Evolutionary conservation across 2,888 invertebrate species (phyloP).

Genomic region (Lissocephala sabroskyi): DNA sequence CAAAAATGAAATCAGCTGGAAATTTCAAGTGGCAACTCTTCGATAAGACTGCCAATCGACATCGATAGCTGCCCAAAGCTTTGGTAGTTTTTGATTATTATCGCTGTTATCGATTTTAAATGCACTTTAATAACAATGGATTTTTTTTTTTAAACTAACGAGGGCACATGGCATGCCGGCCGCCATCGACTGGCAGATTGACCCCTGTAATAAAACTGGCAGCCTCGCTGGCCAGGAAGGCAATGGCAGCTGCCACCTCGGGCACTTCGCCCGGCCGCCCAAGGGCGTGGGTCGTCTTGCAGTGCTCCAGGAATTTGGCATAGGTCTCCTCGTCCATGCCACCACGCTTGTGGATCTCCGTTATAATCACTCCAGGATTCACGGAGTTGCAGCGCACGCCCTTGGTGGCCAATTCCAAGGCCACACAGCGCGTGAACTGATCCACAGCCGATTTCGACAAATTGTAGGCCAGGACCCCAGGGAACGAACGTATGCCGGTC

Average conservation of each 20-base stretch:
- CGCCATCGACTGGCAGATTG: slow-evolving; percentile 81
- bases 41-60: too few relatives aligned
- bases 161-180: slow-evolving; percentile 78
- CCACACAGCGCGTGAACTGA: slow-evolving; percentile 92
- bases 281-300: slow-evolving; percentile 89
- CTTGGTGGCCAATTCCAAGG: slow-evolving; percentile 85
- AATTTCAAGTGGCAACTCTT: too few relatives aligned
- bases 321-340: slow-evolving; percentile 86
- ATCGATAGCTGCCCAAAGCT: too few relatives aligned
- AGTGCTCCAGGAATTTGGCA: slow-evolving; percentile 84
- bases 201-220: slow-evolving; percentile 82
- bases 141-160: too few relatives aligned
- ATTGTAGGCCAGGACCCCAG: slow-evolving; percentile 90
- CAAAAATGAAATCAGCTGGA: too few relatives aligned
- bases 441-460: slow-evolving; percentile 95
- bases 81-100: too few relatives aligned
- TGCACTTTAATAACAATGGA: too few relatives aligned
- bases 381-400: slow-evolving; percentile 91
- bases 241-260: slow-evolving; percentile 91
- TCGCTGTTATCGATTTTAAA: too few relatives aligned
- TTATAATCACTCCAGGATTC: slow-evolving; percentile 93
- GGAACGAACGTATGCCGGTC: slow-evolving; percentile 89
- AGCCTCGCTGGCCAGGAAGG: slow-evolving; percentile 88
- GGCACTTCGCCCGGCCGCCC: slow-evolving; percentile 86
- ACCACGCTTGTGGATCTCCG: slow-evolving; percentile 86